Conservation (phyloP, 1,140 invertebrate genomes). For the roundworm (Caenorhabditis elegans) region WBcel235 BX284604.4:9451001-9451500, state of each 20-base stretch:
- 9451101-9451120: slow-evolving; percentile 34
- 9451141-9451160: slow-evolving; percentile 36
- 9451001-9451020: too few relatives aligned
- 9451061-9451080: not conserved
- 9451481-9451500: slow-evolving; percentile 49
- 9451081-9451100: slow-evolving; percentile 17
- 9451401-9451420: slow-evolving; percentile 13
- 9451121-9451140: slow-evolving; percentile 18
- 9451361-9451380: slow-evolving; percentile 1
- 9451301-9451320: not conserved
- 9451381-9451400: slow-evolving; percentile 28
- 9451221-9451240: not conserved
- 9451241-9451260: not conserved
- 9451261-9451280: too few relatives aligned
- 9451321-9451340: not conserved
- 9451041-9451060: too few relatives aligned
- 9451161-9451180: not conserved
- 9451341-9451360: not conserved
- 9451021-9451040: too few relatives aligned
- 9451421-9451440: slow-evolving; percentile 30
- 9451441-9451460: not conserved
- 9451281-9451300: too few relatives aligned
- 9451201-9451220: not conserved
- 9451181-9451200: not conserved
- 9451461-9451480: not conserved